Evolutionary conservation across 2,797 vertebrate species (phyloP), one percentile per base, ranked within the genome.

Genomic region (Propithecus perrieri): DNA sequence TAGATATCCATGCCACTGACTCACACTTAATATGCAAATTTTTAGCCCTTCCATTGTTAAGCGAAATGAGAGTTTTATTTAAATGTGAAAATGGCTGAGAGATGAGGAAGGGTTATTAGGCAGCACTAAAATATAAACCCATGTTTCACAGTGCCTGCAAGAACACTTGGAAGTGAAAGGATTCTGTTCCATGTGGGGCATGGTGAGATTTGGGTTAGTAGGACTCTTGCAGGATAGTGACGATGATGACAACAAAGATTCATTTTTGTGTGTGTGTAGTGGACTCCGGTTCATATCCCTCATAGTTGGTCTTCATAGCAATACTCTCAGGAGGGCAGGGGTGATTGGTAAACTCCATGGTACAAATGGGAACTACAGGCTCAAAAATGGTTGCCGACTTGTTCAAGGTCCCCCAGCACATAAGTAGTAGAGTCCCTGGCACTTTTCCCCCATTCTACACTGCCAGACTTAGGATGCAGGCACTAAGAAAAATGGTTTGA

Each of bases 11-110:
- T 95, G 95, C 91, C 92, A 97, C 95, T 55, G 76, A 91, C 88
- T 98, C 97, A 98, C 95, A 98, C 95, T 98, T 98, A 98, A 97
- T 98, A 98, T 97, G 97, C 96, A 98, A 96, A 98, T 98, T 96
- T 90, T 97, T 96, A 96, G 91, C 93, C 90, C 87, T 98, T 98
- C 89, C 79, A 97, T 97, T 98, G 97, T 97, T 98, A 97, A 97
- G 91, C 91, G 84, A 97, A 97, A 97, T 91, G 89, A 98, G 97
- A 97, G 85, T 97, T 98, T 97, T 98, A 97, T 98, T 98, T 98
- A 98, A 98, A 97, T 97, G 95, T 97, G 94, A 72, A 97, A 96
- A 97, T 94, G 97, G 84, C 93, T 97, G 87, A 81, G 89, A 97
- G 87, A 96, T 59, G 84, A 85, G 61, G 69, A 96, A 97, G 97